These are phyloP conservation scores for Saiga tatarica DNA, from an alignment of 2,113 vertebrate species.

Conservation along the genomic window DNA sequence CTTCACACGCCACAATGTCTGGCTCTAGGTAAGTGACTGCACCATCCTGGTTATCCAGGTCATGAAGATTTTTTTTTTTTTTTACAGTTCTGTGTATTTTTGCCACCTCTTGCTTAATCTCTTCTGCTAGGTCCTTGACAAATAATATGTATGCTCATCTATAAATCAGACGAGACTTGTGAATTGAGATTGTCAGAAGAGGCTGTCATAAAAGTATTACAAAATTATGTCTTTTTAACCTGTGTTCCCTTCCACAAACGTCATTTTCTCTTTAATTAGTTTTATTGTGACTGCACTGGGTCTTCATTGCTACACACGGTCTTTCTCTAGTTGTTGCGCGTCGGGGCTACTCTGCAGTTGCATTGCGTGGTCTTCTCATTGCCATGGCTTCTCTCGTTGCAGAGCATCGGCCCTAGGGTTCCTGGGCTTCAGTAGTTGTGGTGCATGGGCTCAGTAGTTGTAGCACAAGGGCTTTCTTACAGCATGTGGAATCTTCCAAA, in stretches of 20 bases:
- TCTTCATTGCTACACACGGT: background rate
- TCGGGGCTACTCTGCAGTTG: background rate
- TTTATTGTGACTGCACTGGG: background rate
- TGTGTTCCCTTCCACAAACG: background rate
- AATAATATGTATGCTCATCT: background rate
- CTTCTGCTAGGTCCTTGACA: background rate
- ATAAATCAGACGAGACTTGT: background rate
- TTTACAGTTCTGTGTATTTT: background rate
- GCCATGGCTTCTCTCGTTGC: background rate
- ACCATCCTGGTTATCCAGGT: background rate
- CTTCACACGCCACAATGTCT: background rate
- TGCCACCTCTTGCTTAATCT: background rate
- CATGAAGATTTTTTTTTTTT: background rate
- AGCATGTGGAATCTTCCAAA: background rate
- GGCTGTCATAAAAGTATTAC: background rate
- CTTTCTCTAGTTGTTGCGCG: fast-evolving
- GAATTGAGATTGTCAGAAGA: background rate
- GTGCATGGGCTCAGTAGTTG: background rate
- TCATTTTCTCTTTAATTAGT: background rate
- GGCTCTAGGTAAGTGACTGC: background rate
- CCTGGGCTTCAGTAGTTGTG: background rate
- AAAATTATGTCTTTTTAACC: background rate
- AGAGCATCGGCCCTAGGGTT: background rate
- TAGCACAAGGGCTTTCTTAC: background rate
- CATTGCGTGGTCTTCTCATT: background rate